Evolutionary conservation across 2,888 invertebrate genomes (phyloP).

Genomic region (Troides aeacus): DNA sequence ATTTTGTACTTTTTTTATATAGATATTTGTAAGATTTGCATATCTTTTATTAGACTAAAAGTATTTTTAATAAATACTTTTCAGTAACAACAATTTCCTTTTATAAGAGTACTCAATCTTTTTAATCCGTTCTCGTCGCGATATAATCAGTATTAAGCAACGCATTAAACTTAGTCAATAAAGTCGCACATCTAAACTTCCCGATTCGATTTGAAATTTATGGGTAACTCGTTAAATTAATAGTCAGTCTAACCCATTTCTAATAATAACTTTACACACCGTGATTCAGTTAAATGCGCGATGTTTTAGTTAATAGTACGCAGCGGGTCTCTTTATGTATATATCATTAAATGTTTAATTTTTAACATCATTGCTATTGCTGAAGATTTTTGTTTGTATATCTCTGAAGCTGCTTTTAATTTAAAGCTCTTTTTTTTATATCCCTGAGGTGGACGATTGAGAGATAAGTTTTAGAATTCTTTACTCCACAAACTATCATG

Average conservation of each 20-base stretch:
- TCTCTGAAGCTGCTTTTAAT: no score
- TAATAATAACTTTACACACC: conserved; percentile 26
- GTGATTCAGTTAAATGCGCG: conserved; percentile 19
- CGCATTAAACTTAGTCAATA: conserved; percentile 14
- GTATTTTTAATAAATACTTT: neutral
- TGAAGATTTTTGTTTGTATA: no score
- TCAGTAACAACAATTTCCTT: neutral
- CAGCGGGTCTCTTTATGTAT: neutral
- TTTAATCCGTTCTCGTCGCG: neutral
- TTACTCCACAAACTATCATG: no score
- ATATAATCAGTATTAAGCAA: conserved; percentile 11
- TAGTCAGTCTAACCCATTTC: conserved; percentile 42
- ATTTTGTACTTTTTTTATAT: no score
- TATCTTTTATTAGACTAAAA: no score
- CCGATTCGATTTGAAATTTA: conserved; percentile 36
- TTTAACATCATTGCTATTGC: neutral
- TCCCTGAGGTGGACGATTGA: no score
- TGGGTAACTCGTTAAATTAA: conserved; percentile 41
- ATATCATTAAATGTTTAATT: no score
- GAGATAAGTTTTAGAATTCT: no score
- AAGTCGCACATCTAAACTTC: conserved; percentile 29
- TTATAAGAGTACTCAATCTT: neutral
- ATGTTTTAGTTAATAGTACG: neutral
- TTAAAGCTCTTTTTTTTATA: no score
- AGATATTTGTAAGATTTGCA: no score